Evolutionary conservation across 2,797 vertebrate species (phyloP).

Genomic region (Lagothrix lagotricha): DNA sequence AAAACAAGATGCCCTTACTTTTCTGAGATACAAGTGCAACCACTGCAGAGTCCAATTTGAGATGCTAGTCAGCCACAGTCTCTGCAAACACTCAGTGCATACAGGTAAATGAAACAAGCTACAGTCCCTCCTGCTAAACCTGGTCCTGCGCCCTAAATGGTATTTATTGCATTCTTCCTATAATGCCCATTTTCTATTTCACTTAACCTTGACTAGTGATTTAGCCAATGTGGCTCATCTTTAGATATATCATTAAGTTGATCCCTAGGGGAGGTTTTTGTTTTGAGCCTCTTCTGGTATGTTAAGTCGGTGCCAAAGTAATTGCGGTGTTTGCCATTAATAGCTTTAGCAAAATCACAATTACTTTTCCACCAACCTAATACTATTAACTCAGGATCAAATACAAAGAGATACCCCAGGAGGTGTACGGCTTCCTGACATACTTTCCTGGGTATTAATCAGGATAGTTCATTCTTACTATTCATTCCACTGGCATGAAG

Average conservation of each 20-base stretch:
- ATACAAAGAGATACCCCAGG: background rate
- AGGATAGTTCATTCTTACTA: background rate
- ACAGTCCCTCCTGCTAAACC: accelerated
- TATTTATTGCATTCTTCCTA: background rate
- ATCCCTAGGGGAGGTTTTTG: background rate
- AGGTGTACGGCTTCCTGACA: background rate
- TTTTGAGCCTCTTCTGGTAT: background rate
- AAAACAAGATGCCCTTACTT: background rate
- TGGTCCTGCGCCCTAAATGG: background rate
- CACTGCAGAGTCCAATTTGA: background rate
- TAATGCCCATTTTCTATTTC: background rate
- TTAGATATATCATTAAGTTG: background rate
- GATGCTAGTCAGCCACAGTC: background rate
- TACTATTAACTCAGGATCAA: background rate
- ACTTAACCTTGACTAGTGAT: background rate
- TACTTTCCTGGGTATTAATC: background rate
- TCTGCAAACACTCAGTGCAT: background rate
- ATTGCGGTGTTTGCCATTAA: background rate
- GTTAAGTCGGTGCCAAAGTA: background rate
- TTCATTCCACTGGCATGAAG: background rate
- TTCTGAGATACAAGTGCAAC: background rate
- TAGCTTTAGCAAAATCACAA: too few relatives aligned
- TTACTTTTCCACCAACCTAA: too few relatives aligned
- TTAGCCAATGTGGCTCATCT: background rate
- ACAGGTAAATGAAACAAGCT: background rate